A percentile compares a stretch with the other conserved stretches of the same genome.
phyloP scores from a whole-genome alignment of 23 tunicate species.

The Phallusia fumigata region DNA sequence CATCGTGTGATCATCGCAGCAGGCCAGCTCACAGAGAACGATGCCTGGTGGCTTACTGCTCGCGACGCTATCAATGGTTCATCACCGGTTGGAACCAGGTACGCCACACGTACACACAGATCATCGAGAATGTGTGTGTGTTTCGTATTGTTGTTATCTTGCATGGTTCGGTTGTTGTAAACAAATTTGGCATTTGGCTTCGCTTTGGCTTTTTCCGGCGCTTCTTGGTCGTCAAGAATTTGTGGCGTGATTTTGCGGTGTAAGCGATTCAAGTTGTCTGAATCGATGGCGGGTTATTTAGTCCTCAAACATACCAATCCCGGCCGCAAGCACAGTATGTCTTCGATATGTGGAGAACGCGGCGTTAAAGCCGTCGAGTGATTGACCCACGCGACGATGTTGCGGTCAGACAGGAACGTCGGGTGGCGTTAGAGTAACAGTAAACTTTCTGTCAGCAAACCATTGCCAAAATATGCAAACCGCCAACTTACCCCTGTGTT shows the following conservation, averaged over 20 bases:
- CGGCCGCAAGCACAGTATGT: background rate
- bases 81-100: conserved; percentile 88
- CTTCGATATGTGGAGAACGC: background rate
- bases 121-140: too few species aligned
- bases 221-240: too few species aligned
- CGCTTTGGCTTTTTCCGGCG: background rate
- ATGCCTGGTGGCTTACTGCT: conserved; percentile 68
- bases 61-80: conserved; percentile 75
- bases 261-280: too few species aligned
- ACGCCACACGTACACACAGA: background rate
- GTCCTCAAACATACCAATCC: too few species aligned
- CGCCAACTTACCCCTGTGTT: background rate
- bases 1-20: conserved; percentile 37
- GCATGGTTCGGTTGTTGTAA: background rate
- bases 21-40: conserved; percentile 53
- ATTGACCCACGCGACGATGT: background rate
- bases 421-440: background rate
- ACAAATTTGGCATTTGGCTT: background rate
- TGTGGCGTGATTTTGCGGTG: too few species aligned
- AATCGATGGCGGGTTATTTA: too few species aligned
- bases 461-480: background rate
- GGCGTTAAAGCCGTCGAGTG: background rate
- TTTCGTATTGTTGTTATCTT: background rate
- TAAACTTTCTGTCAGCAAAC: background rate
- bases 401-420: background rate